Percentiles rank a stretch among this genome's conserved stretches.
These are phyloP conservation scores for Rhopilema esculentum DNA, from an alignment of 30 jellyfish, hydroid and myxozoan species.

Conservation along the genomic window DNA sequence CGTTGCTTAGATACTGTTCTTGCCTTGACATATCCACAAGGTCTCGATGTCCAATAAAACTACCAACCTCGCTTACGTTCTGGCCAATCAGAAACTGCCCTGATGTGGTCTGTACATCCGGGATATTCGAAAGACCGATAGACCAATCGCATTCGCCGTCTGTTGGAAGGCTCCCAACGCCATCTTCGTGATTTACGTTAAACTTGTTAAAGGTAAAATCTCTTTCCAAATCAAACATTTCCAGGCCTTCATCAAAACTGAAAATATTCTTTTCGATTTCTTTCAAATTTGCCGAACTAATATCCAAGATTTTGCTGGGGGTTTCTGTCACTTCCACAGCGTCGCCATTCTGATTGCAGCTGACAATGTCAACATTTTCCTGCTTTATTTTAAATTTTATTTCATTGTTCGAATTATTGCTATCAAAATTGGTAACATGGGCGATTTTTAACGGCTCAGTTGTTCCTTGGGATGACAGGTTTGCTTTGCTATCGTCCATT, in stretches of 20 bases:
- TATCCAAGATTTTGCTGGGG: conserved; percentile 53
- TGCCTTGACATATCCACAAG: background rate
- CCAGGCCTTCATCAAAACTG: conserved; percentile 70
- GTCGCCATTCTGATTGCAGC: conserved; percentile 6
- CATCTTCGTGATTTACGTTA: conserved; percentile 21
- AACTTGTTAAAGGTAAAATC: conserved; percentile 49
- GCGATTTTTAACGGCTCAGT: background rate
- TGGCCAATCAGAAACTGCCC: conserved; percentile 26
- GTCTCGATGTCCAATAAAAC: conserved; percentile 20
- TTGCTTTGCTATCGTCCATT: conserved; percentile 3
- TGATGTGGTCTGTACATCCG: conserved; percentile 32
- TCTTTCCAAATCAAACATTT: conserved; percentile 53
- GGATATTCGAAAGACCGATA: conserved; percentile 35
- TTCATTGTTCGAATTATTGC: conserved; percentile 6
- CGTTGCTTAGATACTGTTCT: conserved; percentile 18
- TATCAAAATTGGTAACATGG: background rate
- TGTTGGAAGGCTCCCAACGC: conserved; percentile 13
- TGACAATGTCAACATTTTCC: conserved; percentile 2
- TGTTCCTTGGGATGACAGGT: conserved; percentile 40
- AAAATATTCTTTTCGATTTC: conserved; percentile 63
- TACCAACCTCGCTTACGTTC: conserved; percentile 23
- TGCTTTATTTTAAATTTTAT: conserved; percentile 27
- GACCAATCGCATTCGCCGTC: conserved; percentile 52
- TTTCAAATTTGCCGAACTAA: conserved; percentile 57
- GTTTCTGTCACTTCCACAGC: conserved; percentile 7